Base-by-base conservation (phyloP, 2,888 invertebrate species). In the Thera britannica region DNA sequence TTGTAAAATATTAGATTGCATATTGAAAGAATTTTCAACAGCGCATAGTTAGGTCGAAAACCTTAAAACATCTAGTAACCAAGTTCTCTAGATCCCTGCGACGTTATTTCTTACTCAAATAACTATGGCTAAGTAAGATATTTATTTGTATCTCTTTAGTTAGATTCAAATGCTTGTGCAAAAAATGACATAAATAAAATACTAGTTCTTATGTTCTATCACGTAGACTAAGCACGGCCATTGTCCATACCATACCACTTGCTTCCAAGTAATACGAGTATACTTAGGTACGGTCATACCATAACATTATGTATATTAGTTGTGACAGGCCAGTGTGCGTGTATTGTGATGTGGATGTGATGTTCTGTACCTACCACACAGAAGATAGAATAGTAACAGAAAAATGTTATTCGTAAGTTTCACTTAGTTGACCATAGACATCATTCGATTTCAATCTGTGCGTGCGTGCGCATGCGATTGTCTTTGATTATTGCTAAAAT, bases 341-440 rank as follows among this genome's bases (percentile, higher is more conserved):
- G 75, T 75, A 79, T 80, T 84, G 81, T 84, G 84, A 81, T 82
- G 82, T 84, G 82, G 34, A 80, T 85, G 83, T 83, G 79, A 81
- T 80, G 82, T 60, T 56, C 75, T 79, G 76, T 83, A 62, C 46
- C 35, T 62, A 49, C 38, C 38, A 56, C 7, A 55, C 34, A 49
- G 56, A 56, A 48, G 38, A 36, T 23, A 49, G 1, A 49, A 8
- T 57, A 51, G 23, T 49, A 46, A 36, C 35, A 12, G 2, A 9
- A 35, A 9, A 52, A 46, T 6, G 11, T 2, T 23, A 23, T 49
- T 52, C 12, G 55, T 6, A 38, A 55, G 52, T 38, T 48, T 54
- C 58, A 58, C 64, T 63, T 4, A 2, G 38, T 44, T 36, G 3
- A 54, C 12, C 9, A 3, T 55, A 7, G 38, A n/a, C 36, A 46